Evolutionary conservation across 1,140 invertebrate species (phyloP), one percentile per base, ranked within the genome.

Genomic region (Tetragnatha versicolor): DNA sequence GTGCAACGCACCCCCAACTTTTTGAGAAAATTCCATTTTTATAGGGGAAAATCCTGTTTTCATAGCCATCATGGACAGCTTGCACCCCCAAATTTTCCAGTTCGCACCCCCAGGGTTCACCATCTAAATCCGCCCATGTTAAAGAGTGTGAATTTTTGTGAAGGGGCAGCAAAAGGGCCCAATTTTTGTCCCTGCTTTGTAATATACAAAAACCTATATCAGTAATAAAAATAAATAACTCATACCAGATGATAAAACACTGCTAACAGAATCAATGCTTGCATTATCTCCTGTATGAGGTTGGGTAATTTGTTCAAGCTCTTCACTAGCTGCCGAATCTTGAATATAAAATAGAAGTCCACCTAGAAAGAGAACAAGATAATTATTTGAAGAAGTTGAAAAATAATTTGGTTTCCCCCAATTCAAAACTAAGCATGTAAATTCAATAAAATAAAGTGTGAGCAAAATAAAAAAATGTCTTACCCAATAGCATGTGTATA

Each of bases 401-500:
- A n/a, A n/a, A n/a, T n/a, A n/a, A n/a, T n/a, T n/a, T n/a, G n/a
- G n/a, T n/a, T n/a, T n/a, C n/a, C n/a, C n/a, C n/a, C n/a, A n/a
- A n/a, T n/a, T n/a, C n/a, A n/a, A n/a, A n/a, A n/a, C n/a, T n/a
- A 9, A 25, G 2, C 25, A 55, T 22, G 14, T 55, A 20, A 20
- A n/a, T 10, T 27, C 1, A 5, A 22, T 2, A 22, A 5, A 3
- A 1, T 55, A 10, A 55, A 27, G 53, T 3, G 25, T 29, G 20
- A 47, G 14, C 2, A n/a, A 47, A 47, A 14, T 61, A 69, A 45
- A 47, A 53, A 53, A 33, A 17, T n/a, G 14, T 47, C 0, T 72
- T 61, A 81, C 82, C 93, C 45, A 97, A 86, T 25, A 96, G 86
- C 91, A 97, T 94, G 82, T 97, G 95, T 5, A 94, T 93, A 85